phyloP scores from a whole-genome alignment of 1,140 invertebrate genomes.

The Leptinotarsa defecta region DNA sequence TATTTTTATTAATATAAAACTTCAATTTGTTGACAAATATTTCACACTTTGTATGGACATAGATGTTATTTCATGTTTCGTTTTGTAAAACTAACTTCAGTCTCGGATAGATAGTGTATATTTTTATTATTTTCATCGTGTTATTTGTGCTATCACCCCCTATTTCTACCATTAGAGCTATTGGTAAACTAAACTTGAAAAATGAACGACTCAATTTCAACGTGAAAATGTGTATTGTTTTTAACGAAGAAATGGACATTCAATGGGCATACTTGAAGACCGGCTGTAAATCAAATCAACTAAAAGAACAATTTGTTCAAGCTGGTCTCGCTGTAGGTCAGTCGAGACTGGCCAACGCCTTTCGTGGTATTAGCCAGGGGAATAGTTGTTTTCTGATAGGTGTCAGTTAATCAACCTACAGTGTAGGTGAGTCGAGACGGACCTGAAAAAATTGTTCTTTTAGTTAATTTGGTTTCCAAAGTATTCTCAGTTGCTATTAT shows the following conservation, averaged over 20 bases:
- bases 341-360: too few species aligned
- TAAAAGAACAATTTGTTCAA: too few species aligned
- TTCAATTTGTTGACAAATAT: neutral
- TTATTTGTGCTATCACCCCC: neutral
- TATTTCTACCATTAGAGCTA: neutral
- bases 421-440: too few species aligned
- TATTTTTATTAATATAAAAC: neutral
- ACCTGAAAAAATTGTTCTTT: too few species aligned
- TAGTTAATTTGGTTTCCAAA: neutral
- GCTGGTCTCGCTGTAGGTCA: too few species aligned
- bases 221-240: neutral
- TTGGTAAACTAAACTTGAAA: neutral
- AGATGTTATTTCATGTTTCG: neutral
- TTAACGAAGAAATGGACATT: neutral
- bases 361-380: too few species aligned
- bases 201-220: neutral
- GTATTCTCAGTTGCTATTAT: neutral
- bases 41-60: neutral
- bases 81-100: neutral
- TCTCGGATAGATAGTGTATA: neutral
- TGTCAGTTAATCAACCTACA: too few species aligned
- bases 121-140: neutral
- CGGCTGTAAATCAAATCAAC: too few species aligned
- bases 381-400: too few species aligned
- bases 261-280: too few species aligned